Evolutionary conservation across 2,888 invertebrate genomes (phyloP).

Genomic region (Caenorhabditis wallacei): DNA sequence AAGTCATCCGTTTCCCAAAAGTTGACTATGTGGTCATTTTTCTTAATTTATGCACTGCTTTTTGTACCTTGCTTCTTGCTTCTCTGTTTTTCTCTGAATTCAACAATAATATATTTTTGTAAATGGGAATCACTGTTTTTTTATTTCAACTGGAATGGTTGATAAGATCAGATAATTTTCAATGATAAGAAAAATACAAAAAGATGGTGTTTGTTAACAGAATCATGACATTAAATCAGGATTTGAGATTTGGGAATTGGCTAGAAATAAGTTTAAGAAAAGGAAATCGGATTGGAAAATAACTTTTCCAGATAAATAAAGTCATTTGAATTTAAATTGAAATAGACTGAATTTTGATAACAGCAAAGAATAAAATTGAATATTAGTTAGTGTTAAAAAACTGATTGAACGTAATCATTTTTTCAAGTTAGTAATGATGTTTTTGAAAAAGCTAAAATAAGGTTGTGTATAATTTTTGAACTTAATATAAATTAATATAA

Average conservation of each 20-base stretch:
- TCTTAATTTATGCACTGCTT: slow-evolving; percentile 47
- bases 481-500: slow-evolving; percentile 6
- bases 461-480: background rate
- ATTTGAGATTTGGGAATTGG: slow-evolving; percentile 31
- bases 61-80: background rate
- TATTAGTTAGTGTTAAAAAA: background rate
- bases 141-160: slow-evolving; percentile 57
- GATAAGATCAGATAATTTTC: slow-evolving; percentile 44
- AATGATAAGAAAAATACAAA: slow-evolving; percentile 14
- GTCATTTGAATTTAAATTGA: slow-evolving; percentile 32
- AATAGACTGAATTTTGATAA: slow-evolving; percentile 19
- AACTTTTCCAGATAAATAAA: slow-evolving; percentile 52
- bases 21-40: slow-evolving; percentile 8
- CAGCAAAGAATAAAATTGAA: background rate
- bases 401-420: background rate
- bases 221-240: slow-evolving; percentile 59
- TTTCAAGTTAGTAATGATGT: background rate
- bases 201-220: background rate
- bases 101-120: slow-evolving; percentile 11
- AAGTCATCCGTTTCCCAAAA: background rate
- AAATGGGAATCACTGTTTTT: background rate
- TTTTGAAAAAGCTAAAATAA: slow-evolving; percentile 5
- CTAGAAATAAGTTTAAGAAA: background rate
- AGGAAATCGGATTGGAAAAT: slow-evolving; percentile 43
- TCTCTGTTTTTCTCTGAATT: background rate